Evolutionary conservation across 1,140 invertebrate species (phyloP).

Genomic region (Lerema accius): DNA sequence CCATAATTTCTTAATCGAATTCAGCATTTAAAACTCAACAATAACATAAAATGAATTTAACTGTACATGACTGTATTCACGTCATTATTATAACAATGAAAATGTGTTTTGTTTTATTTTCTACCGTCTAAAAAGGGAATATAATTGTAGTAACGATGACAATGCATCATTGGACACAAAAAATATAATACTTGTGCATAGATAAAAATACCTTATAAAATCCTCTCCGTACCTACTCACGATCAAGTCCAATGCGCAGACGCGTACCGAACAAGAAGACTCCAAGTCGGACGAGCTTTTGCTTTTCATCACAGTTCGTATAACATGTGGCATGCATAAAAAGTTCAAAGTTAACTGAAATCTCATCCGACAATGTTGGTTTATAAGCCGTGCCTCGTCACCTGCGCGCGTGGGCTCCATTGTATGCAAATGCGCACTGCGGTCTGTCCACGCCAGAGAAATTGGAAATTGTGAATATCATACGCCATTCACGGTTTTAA

Average conservation of each 20-base stretch:
- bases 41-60: too few relatives aligned
- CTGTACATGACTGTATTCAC: too few relatives aligned
- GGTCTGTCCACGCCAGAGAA: conserved; percentile 48
- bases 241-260: conserved; percentile 1
- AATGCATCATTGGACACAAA: background rate
- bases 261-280: conserved; percentile 4
- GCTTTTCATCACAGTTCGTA: conserved; percentile 25
- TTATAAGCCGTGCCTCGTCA: conserved; percentile 60
- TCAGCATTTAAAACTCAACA: too few relatives aligned
- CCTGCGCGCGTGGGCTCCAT: conserved; percentile 64
- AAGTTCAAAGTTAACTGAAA: conserved; percentile 46
- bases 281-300: conserved; percentile 14
- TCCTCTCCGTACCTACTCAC: background rate
- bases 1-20: too few relatives aligned
- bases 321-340: conserved; percentile 32
- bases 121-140: background rate
- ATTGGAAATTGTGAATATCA: conserved; percentile 48
- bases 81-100: background rate
- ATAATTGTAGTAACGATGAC: background rate
- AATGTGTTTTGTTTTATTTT: background rate
- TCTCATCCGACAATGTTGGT: conserved; percentile 45
- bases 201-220: background rate
- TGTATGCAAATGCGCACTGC: conserved; percentile 67
- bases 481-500: conserved; percentile 27
- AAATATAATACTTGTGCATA: background rate